Evolutionary conservation across 2,888 invertebrate genomes (phyloP).

Genomic region (Mechanitis messenoides): DNA sequence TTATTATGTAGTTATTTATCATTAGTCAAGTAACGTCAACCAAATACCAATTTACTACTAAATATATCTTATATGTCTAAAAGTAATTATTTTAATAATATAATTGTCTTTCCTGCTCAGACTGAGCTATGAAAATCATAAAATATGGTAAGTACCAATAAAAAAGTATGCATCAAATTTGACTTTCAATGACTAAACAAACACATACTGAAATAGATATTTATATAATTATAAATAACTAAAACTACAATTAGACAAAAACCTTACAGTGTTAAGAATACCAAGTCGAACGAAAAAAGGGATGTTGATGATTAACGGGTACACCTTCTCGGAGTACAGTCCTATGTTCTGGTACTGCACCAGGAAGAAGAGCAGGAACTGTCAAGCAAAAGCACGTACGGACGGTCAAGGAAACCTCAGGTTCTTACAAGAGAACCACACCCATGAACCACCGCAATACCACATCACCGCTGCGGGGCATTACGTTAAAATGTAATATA

Average conservation of each 20-base stretch:
- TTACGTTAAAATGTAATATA: slow-evolving; percentile 34
- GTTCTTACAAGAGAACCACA: slow-evolving; percentile 38
- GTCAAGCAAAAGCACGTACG: slow-evolving; percentile 42
- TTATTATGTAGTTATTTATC: no score
- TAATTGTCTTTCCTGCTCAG: no score
- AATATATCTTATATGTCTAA: no score
- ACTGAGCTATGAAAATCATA: no score
- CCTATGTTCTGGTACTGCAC: slow-evolving; percentile 52
- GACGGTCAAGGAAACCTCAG: slow-evolving; percentile 31
- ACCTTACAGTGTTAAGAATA: slow-evolving; percentile 38
- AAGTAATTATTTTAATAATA: no score
- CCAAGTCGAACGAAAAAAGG: slow-evolving; percentile 40
- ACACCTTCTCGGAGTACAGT: slow-evolving; percentile 45
- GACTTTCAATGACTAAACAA: not conserved
- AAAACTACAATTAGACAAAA: not conserved
- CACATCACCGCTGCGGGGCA: slow-evolving; percentile 35
- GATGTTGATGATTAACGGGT: slow-evolving; percentile 50
- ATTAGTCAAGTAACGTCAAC: no score
- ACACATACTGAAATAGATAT: not conserved
- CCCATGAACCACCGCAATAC: slow-evolving; percentile 42
- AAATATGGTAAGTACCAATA: no score
- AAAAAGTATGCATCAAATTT: no score
- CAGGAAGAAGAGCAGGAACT: slow-evolving; percentile 39
- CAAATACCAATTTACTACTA: no score
- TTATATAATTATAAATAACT: not conserved